These are phyloP conservation scores for Hofmannophila pseudospretella DNA, from an alignment of 2,888 invertebrate genomes.

Conservation along the genomic window DNA sequence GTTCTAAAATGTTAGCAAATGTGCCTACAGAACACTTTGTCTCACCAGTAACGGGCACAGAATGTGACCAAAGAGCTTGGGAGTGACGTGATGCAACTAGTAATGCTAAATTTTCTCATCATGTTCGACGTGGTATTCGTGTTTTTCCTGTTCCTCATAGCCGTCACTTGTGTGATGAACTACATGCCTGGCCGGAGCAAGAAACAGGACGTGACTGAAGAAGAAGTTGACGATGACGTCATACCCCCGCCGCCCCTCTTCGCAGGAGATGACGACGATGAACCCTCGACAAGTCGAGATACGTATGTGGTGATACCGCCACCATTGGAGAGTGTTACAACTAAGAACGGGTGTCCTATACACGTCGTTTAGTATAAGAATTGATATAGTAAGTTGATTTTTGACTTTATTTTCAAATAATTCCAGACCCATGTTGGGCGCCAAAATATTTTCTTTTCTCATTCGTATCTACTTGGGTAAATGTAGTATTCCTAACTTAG, in stretches of 20 bases:
- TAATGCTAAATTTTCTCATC: conserved; percentile 91
- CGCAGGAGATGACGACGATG: conserved; percentile 49
- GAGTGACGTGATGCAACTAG: conserved; percentile 85
- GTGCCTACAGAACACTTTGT: background rate
- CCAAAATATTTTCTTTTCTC: no score
- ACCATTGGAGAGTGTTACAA: conserved; percentile 53
- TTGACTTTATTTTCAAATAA: no score
- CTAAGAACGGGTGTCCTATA: conserved; percentile 69
- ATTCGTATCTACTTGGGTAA: no score
- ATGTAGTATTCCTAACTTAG: no score
- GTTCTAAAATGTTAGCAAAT: conserved; percentile 1
- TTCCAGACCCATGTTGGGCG: background rate
- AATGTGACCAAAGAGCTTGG: conserved; percentile 51
- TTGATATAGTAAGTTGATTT: conserved; percentile 38
- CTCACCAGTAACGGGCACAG: conserved; percentile 33
- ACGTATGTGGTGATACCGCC: conserved; percentile 72
- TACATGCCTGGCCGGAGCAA: conserved; percentile 82
- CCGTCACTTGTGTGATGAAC: conserved; percentile 89
- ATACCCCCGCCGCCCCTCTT: conserved; percentile 72
- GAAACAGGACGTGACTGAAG: conserved; percentile 69
- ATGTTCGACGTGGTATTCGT: conserved; percentile 93
- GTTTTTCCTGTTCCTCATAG: conserved; percentile 90
- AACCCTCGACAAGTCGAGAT: conserved; percentile 52
- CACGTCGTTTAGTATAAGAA: conserved; percentile 70
- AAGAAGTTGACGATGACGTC: conserved; percentile 67